Evolutionary conservation across 2,888 invertebrate species (phyloP), one percentile per base, ranked within the genome.

Genomic region (Apodemia zela): DNA sequence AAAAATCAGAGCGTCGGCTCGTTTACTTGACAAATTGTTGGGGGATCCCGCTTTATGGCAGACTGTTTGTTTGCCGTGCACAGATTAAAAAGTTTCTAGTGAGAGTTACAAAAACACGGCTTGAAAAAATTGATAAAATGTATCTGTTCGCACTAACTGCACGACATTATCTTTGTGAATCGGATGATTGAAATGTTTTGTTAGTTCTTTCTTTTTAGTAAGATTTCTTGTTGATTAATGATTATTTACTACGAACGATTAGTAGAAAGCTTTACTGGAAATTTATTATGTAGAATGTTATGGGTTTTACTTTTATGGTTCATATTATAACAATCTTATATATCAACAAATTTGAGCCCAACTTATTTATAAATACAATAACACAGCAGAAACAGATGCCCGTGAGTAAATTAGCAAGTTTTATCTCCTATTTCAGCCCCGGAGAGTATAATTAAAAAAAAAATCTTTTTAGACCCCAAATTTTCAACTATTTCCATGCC

Each of bases 21-120:
- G 69, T 71, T 71, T 67, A 64, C 67, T 70, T 71, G 71, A 69
- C 69, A 71, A 70, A 71, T 71, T 60, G 69, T 63, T 59, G 65
- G 59, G 63, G 68, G 68, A 64, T 54, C 59, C 69, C 65, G 61
- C 64, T 69, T 69, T 69, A 69, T 66, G 65, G 65, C 67, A 64
- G 62, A 65, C 67, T 25, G 54, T 54, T 54, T 54, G 68, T 68
- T 65, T 64, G 63, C 54, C 59, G 63, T 62, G 64, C 57, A 63
- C 61, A 68, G 70, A 69, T 70, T 68, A 70, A 69, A 72, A 69
- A 68, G 66, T 65, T 68, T 45, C 57, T 57, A 57, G 57, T 57
- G 57, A 51, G 51, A 51, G 57, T 57, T 57, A 57, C 57, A 57
- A 57, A 47, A 57, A 57, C 29, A 57, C 57, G 57, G 57, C n/a